phyloP scores from a whole-genome alignment of 2,888 invertebrate genomes.

The Capitulum mitella region DNA sequence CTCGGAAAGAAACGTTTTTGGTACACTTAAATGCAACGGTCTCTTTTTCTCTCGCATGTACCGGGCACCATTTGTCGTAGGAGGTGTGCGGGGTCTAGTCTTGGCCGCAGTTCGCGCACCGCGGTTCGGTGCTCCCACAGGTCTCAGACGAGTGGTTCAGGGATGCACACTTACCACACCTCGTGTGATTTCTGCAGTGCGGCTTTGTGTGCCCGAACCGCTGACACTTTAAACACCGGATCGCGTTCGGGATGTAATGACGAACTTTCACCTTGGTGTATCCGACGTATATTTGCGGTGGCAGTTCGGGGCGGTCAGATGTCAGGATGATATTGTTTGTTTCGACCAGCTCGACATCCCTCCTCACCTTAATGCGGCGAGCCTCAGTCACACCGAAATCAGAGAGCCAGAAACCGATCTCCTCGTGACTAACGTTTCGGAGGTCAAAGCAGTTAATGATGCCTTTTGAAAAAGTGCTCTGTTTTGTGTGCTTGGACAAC shows the following conservation, averaged over 20 bases:
- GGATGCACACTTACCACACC: not conserved
- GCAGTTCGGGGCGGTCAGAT: not conserved
- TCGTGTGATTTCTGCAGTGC: not conserved
- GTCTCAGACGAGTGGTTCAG: not conserved
- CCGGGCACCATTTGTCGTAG: not conserved
- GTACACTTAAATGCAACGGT: not conserved
- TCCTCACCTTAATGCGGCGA: not conserved
- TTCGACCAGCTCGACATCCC: not conserved
- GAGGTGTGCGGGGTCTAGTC: not conserved
- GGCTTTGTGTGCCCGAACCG: no score
- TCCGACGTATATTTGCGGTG: not conserved
- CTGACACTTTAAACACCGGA: no score
- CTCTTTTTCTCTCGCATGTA: not conserved
- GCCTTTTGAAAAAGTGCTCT: not conserved
- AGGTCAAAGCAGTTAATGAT: not conserved
- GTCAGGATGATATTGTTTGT: not conserved
- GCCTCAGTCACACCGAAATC: not conserved
- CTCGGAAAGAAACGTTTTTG: not conserved
- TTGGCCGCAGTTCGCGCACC: not conserved
- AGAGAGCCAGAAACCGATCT: not conserved
- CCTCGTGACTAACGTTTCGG: not conserved
- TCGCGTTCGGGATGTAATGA: not conserved
- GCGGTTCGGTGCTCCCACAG: no score
- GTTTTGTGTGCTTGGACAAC: not conserved
- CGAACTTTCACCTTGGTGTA: not conserved